Evolutionary conservation across 2,888 invertebrate species (phyloP), one percentile per base, ranked within the genome.

Genomic region (Cheilosia scutellata): DNA sequence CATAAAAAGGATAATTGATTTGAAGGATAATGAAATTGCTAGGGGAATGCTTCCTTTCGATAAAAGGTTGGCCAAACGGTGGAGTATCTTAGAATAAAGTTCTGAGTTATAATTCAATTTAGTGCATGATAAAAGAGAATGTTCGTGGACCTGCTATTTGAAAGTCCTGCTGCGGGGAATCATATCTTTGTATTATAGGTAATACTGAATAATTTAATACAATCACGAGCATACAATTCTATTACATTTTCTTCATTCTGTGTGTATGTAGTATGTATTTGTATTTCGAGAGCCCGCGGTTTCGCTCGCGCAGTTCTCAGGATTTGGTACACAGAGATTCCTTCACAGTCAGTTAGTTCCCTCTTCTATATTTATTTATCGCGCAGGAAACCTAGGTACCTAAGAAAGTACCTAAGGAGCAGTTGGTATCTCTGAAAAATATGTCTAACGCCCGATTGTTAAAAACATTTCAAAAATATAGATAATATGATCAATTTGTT

Each of bases 1-100:
- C 60, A 40, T 77, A 70, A 78, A 83, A 55, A 55, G 78, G 72
- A 70, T 78, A 83, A 83, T 83, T 83, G 82, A 83, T 83, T 83
- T 49, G 47, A 40, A 49, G 47, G 37, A 25, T 25, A 20, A 42
- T 31, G 42, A 9, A 44, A 31, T 20, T 58, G 9, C 9, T 25
- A 31, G 4, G 20, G 27, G 55, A 11, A 11, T 53, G 42, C 37
- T 13, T 25, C 31, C 25, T 33, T 31, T 27, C 42, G 42, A 20
- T 20, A 20, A n/a, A 13, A 42, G 16, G 16, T 20, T 5, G 5
- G n/a, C 37, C 5, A 27, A 20, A 6, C 31, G 5, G 31, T 11
- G 13, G 49, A 4, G 13, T 31, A 9, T 16, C 4, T 6, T 16
- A n/a, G 6, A 55, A 55, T 47, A 47, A 31, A 7, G 27, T 51